Conservation (phyloP, 2,797 vertebrate genomes). For the Chaetophractus vellerosus region DNA sequence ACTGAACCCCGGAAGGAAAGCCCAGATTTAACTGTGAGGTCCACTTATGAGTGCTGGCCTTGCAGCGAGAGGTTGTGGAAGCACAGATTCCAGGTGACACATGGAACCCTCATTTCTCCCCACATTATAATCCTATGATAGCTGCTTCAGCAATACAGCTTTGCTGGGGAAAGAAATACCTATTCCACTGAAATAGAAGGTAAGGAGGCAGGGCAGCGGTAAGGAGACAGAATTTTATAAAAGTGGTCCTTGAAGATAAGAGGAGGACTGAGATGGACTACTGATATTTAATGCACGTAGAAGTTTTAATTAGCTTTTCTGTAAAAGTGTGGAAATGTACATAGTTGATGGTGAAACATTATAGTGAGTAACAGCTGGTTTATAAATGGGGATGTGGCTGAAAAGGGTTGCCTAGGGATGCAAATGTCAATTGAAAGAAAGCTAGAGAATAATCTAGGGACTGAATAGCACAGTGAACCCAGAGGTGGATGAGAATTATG, state of each 20-base stretch:
- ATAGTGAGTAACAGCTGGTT: too few species aligned
- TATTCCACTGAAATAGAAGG: background rate
- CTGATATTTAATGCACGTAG: too few species aligned
- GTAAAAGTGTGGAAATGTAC: too few species aligned
- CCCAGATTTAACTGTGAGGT: background rate
- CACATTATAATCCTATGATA: background rate
- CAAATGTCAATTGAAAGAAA: too few species aligned
- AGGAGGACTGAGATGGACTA: too few species aligned
- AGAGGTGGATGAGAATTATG: too few species aligned
- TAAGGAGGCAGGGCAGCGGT: background rate
- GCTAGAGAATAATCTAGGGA: too few species aligned
- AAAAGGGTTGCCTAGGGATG: too few species aligned
- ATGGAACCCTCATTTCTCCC: background rate
- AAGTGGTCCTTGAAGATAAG: background rate
- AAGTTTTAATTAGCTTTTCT: too few species aligned
- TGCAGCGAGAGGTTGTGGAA: background rate
- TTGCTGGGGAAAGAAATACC: background rate
- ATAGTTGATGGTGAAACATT: too few species aligned
- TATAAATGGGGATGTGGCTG: too few species aligned
- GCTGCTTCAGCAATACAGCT: background rate
- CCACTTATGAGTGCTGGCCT: background rate
- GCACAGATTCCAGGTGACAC: background rate
- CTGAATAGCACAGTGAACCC: too few species aligned
- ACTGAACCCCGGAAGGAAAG: background rate
- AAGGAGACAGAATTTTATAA: background rate